Base-by-base conservation (phyloP, 2,113 vertebrate genomes). In the Oplegnathus fasciatus region DNA sequence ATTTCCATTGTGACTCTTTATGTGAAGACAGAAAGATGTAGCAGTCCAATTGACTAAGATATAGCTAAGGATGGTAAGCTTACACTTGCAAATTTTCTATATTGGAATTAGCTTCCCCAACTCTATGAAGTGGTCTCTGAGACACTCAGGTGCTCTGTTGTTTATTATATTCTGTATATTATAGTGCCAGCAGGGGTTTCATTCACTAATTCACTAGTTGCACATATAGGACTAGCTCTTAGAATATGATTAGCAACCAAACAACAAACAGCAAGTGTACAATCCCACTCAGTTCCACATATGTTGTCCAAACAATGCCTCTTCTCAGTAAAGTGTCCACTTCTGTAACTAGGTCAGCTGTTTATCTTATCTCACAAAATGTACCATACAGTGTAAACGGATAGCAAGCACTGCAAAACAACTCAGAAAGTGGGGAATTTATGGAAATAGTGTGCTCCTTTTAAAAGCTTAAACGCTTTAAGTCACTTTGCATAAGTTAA, bases 281-380 rank as follows among this genome's bases (percentile, higher is more conserved):
- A 9, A 55, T 61, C 46, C 6, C 9, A 5, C 13, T 34, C 40
- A 62, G 9, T 46, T 17, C 15, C 22, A 50, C 24, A 73, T 58
- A 9, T 62, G 10, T 32, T 72, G 9, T 32, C 26, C 5, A 58
- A 78, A 65, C 75, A 65, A 52, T 44, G 2, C 4, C 15, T 60
- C 34, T 24, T 80, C 32, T 37, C 9, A 58, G 34, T 17, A 6
- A 32, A 60, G 9, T 82, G 46, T 77, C 44, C 72, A 48, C 77
- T 66, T 86, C 17, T 60, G 11, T 24, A 80, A 84, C n/a, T 76
- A 34, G 70, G 52, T 84, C 80, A 82, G 40, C 42, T 78, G n/a
- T 44, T 66, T 2, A 37, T 74, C 44, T 72, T 58, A 80, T 72
- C 37, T 66, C 62, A 55, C 40, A 71, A 74, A 40, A 71, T 70